These are phyloP conservation scores for Phyllopteryx taeniolatus DNA, from an alignment of 2,113 vertebrate species.

Conservation along the genomic window DNA sequence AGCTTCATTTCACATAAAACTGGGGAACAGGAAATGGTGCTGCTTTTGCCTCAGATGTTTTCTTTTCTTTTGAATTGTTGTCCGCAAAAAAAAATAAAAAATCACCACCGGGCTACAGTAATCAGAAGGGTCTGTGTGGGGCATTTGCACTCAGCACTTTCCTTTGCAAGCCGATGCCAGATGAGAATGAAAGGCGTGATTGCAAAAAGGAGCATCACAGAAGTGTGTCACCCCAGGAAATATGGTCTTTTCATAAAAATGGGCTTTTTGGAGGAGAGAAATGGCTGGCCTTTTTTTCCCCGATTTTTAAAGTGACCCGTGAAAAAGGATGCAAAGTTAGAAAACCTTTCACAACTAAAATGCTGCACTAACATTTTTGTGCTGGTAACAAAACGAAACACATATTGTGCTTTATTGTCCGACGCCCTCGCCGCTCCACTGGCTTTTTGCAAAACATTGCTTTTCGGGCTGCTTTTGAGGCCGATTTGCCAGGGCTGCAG, in stretches of 20 bases:
- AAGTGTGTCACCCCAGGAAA: constrained; percentile 12
- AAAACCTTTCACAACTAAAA: not conserved
- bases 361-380: constrained; percentile 9
- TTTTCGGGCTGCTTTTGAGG: not conserved
- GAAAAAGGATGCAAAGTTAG: not conserved
- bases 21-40: not conserved
- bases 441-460: constrained; percentile 3
- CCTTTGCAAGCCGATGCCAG: constrained; percentile 19
- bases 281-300: not conserved
- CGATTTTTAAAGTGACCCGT: no score
- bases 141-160: constrained; percentile 26
- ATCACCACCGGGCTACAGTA: constrained; percentile 28
- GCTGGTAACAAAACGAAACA: not conserved
- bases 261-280: not conserved
- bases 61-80: constrained; percentile 25
- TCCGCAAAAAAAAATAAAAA: constrained; percentile 21
- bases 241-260: constrained; percentile 7
- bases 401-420: constrained; percentile 5
- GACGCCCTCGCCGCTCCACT: not conserved
- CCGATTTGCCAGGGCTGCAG: constrained; percentile 4
- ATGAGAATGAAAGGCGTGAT: constrained; percentile 31
- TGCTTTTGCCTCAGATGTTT: not conserved
- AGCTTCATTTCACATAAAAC: constrained; percentile 39
- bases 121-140: constrained; percentile 33
- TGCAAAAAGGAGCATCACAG: constrained; percentile 11